Conservation (phyloP, 2,797 vertebrate genomes). For the Paedocypris micromegethes region DNA sequence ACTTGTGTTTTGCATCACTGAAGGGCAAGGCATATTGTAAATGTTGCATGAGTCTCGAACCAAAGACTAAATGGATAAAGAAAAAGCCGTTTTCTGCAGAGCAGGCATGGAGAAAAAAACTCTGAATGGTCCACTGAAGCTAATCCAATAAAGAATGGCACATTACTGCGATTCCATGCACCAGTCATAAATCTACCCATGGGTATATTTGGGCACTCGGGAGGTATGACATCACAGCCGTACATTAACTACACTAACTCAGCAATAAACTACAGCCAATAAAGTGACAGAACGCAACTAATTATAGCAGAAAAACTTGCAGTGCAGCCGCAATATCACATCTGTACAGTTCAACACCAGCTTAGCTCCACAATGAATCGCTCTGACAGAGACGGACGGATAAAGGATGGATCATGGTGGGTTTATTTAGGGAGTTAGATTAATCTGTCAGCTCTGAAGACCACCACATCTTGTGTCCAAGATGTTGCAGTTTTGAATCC, state of each 20-base stretch:
- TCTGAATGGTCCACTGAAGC: slow-evolving; percentile 41
- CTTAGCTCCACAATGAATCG: no score
- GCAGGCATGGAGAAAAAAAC: slow-evolving; percentile 47
- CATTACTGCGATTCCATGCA: slow-evolving; percentile 51
- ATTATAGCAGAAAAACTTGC: slow-evolving; percentile 42
- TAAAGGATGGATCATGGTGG: no score
- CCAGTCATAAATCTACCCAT: slow-evolving; percentile 54
- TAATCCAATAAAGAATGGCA: slow-evolving; percentile 49
- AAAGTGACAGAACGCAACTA: slow-evolving; percentile 45
- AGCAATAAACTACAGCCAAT: slow-evolving; percentile 48
- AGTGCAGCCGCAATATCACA: slow-evolving; percentile 19
- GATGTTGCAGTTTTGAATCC: no score
- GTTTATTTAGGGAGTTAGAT: no score
- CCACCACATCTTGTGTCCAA: no score
- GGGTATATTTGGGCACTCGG: slow-evolving; percentile 49
- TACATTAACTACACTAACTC: slow-evolving; percentile 49
- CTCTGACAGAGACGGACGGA: no score
- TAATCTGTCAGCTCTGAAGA: no score
- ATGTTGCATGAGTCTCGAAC: no score
- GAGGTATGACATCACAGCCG: slow-evolving; percentile 51
- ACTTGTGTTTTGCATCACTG: no score
- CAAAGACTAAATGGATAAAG: slow-evolving; percentile 33
- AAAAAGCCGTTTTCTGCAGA: slow-evolving; percentile 56
- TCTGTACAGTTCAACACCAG: background rate
- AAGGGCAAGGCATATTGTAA: no score